Evolutionary conservation across 2,113 vertebrate genomes (phyloP).

Genomic region (Poeciliopsis retropinna): DNA sequence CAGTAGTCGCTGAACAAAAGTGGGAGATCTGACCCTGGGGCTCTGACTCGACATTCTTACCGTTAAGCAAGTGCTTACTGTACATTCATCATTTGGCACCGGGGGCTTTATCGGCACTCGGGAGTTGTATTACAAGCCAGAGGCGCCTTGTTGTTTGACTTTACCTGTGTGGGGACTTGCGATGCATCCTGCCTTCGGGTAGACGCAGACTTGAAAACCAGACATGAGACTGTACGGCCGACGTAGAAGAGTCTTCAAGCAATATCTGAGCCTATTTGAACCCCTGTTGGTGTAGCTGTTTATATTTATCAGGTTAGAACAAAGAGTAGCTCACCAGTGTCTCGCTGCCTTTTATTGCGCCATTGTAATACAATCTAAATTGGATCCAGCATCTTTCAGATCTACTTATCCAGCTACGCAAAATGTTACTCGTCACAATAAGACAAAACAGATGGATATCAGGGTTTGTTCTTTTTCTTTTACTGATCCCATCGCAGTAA

Average conservation of each 20-base stretch:
- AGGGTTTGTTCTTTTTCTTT: background rate
- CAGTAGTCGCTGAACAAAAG: constrained; percentile 21
- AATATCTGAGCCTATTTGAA: background rate
- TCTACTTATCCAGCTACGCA: constrained; percentile 8
- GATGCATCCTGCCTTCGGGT: background rate
- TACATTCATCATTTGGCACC: constrained; percentile 18
- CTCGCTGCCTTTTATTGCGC: background rate
- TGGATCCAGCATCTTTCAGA: constrained; percentile 17
- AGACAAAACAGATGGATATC: constrained; percentile 60
- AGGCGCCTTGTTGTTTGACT: constrained; percentile 38
- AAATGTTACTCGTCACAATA: constrained; percentile 53
- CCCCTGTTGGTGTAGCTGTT: background rate
- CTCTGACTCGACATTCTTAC: constrained; percentile 17
- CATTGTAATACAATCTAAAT: constrained; percentile 19
- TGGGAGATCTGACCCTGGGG: constrained; percentile 23
- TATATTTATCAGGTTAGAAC: constrained; percentile 2
- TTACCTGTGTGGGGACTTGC: constrained; percentile 26
- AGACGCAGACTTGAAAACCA: constrained; percentile 11
- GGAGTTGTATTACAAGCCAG: constrained; percentile 29
- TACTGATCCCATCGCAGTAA: constrained; percentile 51
- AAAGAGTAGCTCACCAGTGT: constrained; percentile 1
- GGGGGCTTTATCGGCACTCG: constrained; percentile 7
- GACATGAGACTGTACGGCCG: constrained; percentile 7
- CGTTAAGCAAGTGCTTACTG: constrained; percentile 13
- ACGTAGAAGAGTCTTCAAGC: background rate